Conservation (phyloP, 2,888 invertebrate genomes). For the Allygus modestus region DNA sequence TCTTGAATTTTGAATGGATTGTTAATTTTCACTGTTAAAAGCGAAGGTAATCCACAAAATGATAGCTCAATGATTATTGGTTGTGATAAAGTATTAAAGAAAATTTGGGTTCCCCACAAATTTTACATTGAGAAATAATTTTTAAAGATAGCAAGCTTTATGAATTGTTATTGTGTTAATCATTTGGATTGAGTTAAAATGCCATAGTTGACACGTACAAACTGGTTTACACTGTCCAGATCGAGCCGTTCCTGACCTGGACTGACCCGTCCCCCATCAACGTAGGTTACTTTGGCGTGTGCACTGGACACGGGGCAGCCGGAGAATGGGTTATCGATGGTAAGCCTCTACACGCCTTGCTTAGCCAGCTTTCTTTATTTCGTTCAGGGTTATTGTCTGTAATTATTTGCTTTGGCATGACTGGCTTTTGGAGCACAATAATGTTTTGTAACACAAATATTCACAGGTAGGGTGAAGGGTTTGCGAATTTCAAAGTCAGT, state of each 20-base stretch:
- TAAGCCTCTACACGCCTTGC: constrained; percentile 73
- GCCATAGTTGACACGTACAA: too few relatives aligned
- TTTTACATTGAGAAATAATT: too few relatives aligned
- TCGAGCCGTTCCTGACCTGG: constrained; percentile 85
- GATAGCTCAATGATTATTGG: too few relatives aligned
- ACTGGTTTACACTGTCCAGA: not conserved
- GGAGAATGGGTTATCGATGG: constrained; percentile 91
- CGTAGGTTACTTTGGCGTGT: constrained; percentile 86
- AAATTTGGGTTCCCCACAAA: too few relatives aligned
- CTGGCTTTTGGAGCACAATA: not conserved
- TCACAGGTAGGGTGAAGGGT: not conserved
- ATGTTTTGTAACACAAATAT: not conserved
- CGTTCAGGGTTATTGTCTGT: not conserved
- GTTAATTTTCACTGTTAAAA: too few relatives aligned
- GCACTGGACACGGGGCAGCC: constrained; percentile 91
- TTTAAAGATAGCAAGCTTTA: too few relatives aligned
- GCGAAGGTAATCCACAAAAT: too few relatives aligned
- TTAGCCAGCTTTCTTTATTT: not conserved
- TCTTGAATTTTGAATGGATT: too few relatives aligned
- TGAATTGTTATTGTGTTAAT: too few relatives aligned
- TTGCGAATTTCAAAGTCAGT: too few relatives aligned
- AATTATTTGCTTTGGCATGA: constrained; percentile 18
- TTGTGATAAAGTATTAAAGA: too few relatives aligned
- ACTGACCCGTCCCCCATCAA: constrained; percentile 84
- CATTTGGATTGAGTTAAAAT: too few relatives aligned